These are phyloP conservation scores for Picus viridis DNA, from an alignment of 2,797 vertebrate species.

Conservation along the genomic window DNA sequence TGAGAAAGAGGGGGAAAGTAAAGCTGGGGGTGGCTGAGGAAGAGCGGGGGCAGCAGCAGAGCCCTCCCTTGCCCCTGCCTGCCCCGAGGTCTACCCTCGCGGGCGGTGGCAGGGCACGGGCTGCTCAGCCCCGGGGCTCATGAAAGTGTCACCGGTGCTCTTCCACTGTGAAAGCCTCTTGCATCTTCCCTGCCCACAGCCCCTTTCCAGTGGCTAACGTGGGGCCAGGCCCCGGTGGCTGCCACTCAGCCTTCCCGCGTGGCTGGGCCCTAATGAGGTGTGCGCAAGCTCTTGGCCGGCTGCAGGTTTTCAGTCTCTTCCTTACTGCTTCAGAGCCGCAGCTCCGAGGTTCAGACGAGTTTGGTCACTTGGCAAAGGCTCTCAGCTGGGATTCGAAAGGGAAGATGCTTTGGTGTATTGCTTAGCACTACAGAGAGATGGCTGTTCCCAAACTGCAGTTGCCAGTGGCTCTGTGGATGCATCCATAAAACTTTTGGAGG, in stretches of 20 bases:
- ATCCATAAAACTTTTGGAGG: not conserved
- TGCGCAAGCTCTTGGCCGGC: slow-evolving; percentile 41
- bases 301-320: slow-evolving; percentile 65
- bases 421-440: slow-evolving; percentile 20
- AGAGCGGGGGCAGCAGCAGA: not conserved
- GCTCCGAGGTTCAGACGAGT: slow-evolving; percentile 23
- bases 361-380: slow-evolving; percentile 61
- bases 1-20: not conserved
- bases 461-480: not conserved
- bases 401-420: slow-evolving; percentile 42
- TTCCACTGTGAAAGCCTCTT: slow-evolving; percentile 80
- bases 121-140: slow-evolving; percentile 46
- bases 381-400: slow-evolving; percentile 51
- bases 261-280: slow-evolving; percentile 75
- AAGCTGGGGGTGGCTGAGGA: not conserved
- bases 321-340: slow-evolving; percentile 68
- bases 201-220: slow-evolving; percentile 48
- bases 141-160: slow-evolving; percentile 78
- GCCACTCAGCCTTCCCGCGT: slow-evolving; percentile 64
- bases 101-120: not conserved
- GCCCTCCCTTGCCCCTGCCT: not conserved
- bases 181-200: slow-evolving; percentile 73
- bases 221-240: slow-evolving; percentile 60
- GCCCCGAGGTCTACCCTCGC: not conserved
- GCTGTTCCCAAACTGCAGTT: not conserved